Base-by-base conservation (phyloP, 2,113 vertebrate species). In the Lepus europaeus region DNA sequence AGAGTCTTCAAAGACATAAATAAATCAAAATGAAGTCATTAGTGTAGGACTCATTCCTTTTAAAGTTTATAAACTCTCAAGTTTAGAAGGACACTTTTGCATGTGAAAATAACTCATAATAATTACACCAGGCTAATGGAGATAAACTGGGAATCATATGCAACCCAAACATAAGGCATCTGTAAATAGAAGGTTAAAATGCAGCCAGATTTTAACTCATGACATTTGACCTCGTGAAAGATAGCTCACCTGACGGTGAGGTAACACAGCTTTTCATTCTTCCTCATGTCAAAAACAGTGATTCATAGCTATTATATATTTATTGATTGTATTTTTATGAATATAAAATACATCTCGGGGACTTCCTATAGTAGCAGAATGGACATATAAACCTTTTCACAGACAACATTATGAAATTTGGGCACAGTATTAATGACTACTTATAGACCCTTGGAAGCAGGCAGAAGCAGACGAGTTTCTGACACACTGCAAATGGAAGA, bases 211-310 rank as follows among this genome's bases (percentile, higher is more conserved):
- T 83, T 70, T 13, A 31, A 8, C 7, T 94, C 31, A 6, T 29
- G 63, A 53, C 14, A 61, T 74, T 19, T 61, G 33, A 14, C 27
- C 13, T 51, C 61, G 53, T 6, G 2, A 93, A 70, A 91, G 64
- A 84, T 29, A 66, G 33, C 2, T 9, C 19, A 45, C 27, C 13
- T 84, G 84, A 66, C 56, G 31, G 66, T 45, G 74, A 77, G 33
- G 6, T 68, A 39, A 85, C 33, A 69, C 3, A 39, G 66, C 8
- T 69, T 87, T 79, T 73, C 33, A 39, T 4, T 64, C 3, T 8
- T 80, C 69, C 20, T 68, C 9, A 63, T 56, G 81, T 92, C 66
- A 90, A 76, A 69, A 96, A 29, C 29, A 39, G 56, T 33, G 45
- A 77, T 45, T 83, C 69, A 2, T 23, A 61, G 45, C 27, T 23